phyloP scores from a whole-genome alignment of 2,888 invertebrate genomes.

The Sinohyriopsis cumingii region DNA sequence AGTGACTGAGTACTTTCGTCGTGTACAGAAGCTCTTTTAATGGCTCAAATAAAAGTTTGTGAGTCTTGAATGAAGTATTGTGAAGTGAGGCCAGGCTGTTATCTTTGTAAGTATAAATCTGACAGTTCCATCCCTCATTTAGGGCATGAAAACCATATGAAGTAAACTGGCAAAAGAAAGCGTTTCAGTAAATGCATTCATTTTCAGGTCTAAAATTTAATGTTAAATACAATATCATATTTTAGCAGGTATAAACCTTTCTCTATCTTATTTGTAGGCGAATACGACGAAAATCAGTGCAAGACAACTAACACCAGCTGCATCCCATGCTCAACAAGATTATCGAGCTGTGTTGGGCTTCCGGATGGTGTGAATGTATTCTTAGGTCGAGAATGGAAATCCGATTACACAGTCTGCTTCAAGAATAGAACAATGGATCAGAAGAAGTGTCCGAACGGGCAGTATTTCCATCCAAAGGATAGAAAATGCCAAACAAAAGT shows the following conservation, averaged over 20 bases:
- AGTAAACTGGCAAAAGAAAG: too few species aligned
- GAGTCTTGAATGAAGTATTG: too few species aligned
- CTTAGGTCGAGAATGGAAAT: slow-evolving; percentile 8
- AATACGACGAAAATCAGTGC: slow-evolving; percentile 20
- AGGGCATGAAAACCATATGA: too few species aligned
- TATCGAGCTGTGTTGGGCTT: neutral
- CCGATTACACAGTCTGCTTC: slow-evolving; percentile 8
- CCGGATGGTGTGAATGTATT: slow-evolving; percentile 6
- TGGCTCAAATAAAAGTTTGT: too few species aligned
- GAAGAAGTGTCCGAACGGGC: slow-evolving; percentile 6
- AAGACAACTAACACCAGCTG: neutral
- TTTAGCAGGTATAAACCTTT: neutral
- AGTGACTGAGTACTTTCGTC: neutral
- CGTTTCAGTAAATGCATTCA: too few species aligned
- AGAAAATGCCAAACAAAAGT: slow-evolving; percentile 25
- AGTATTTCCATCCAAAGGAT: slow-evolving; percentile 24
- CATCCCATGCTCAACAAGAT: neutral
- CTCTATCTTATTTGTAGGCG: slow-evolving; percentile 29
- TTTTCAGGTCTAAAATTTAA: too few species aligned
- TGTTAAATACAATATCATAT: neutral
- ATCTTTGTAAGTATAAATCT: neutral
- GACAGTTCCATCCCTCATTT: too few species aligned
- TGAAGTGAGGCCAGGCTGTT: neutral
- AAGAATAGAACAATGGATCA: slow-evolving; percentile 3
- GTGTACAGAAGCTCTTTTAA: neutral